A percentile compares a stretch with the other conserved stretches of the same genome.
phyloP scores from a whole-genome alignment of 2,797 vertebrate species.

The Smutsia gigantea region DNA sequence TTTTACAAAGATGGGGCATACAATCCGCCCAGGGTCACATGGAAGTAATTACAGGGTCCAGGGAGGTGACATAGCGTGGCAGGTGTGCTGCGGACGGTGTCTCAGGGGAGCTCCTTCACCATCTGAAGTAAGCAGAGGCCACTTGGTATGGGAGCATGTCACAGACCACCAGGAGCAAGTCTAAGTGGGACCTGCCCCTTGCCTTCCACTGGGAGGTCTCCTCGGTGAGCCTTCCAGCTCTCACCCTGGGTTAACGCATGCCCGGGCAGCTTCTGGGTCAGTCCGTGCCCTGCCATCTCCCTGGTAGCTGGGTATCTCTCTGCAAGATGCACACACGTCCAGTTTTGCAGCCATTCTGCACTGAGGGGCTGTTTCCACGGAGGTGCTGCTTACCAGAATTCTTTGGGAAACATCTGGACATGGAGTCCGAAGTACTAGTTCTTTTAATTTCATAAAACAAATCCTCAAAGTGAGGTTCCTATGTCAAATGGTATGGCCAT shows the following conservation, averaged over 20 bases:
- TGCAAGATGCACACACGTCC: rapidly evolving
- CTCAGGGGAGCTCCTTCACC: background rate
- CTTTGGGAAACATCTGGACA: background rate
- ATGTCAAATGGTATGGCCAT: background rate
- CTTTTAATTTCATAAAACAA: background rate
- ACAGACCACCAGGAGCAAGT: rapidly evolving
- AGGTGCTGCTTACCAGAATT: background rate
- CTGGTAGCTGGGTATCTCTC: background rate
- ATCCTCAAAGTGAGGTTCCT: background rate
- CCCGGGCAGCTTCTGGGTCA: background rate
- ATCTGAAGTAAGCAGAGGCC: background rate
- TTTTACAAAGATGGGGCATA: background rate
- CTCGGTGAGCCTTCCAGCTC: background rate
- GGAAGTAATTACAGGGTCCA: background rate
- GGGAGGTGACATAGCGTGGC: background rate
- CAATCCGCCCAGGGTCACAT: background rate
- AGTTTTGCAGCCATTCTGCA: rapidly evolving
- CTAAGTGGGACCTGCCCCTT: background rate
- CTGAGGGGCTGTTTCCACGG: background rate
- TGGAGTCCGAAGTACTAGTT: background rate
- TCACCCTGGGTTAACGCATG: background rate
- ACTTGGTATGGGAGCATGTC: background rate
- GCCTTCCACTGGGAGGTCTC: background rate
- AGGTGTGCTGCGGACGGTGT: background rate
- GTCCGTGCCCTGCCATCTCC: rapidly evolving